Evolutionary conservation across 2,888 invertebrate genomes (phyloP), one percentile per base, ranked within the genome.

Genomic region (Ptilodon capucinus): DNA sequence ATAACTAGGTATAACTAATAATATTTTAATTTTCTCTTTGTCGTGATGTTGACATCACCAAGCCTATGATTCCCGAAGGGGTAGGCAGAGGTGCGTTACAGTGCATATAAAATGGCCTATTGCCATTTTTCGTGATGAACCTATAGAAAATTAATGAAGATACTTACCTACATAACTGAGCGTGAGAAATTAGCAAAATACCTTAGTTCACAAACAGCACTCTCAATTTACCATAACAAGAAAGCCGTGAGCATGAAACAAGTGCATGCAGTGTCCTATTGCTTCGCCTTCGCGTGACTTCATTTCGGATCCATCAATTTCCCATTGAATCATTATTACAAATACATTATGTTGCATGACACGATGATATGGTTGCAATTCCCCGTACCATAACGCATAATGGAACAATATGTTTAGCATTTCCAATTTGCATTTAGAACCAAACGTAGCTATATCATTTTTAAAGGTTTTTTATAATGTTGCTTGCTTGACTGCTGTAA

Each of bases 351-450:
- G n/a, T 48, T 39, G 28, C 25, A 46, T 54, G 60, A 66, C 67
- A 54, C 60, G 71, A 48, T 55, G 50, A 43, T 42, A 34, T 54
- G 55, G 61, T 60, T 49, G 55, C 32, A 60, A 49, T 60, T 55
- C 48, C 46, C 50, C 40, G 59, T 50, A 63, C 55, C 42, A 48
- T 48, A 53, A 50, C 58, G 49, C 40, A 51, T 46, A 48, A 59
- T 59, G 46, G 38, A 51, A 40, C 50, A 51, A 64, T 60, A 57
- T 53, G 62, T 60, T 60, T 51, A 57, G 53, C 51, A 60, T 66
- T 55, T 43, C 21, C 32, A 41, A 76, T 78, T 77, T 73, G 70
- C 79, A 66, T 66, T 71, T 77, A 77, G 64, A 77, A 67, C 64
- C 75, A 72, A 69, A 53, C 52, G 50, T 62, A 64, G 67, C 52